phyloP scores from a whole-genome alignment of 2,888 invertebrate genomes.

The Stramonita haemastoma region DNA sequence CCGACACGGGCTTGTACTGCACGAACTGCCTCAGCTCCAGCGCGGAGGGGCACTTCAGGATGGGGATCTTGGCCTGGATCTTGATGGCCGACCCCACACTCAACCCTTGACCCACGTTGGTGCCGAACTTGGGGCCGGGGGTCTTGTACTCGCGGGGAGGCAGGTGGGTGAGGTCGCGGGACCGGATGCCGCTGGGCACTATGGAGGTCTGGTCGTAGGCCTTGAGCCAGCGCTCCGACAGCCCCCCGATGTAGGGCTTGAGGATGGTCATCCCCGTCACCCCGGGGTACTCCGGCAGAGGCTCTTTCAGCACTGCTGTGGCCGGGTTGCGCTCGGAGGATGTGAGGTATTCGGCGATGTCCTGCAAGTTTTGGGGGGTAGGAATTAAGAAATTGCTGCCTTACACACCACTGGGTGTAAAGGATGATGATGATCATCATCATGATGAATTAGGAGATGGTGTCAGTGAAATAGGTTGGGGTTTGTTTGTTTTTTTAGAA shows the following conservation, averaged over 20 bases:
- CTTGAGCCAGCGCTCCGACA: constrained; percentile 74
- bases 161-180: constrained; percentile 72
- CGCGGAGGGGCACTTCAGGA: constrained; percentile 72
- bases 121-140: constrained; percentile 74
- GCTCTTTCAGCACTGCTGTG: constrained; percentile 74
- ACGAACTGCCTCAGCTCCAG: constrained; percentile 74
- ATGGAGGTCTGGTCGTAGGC: constrained; percentile 73
- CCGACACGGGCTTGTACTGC: constrained; percentile 73
- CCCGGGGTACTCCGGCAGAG: constrained; percentile 74
- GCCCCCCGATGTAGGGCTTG: constrained; percentile 65
- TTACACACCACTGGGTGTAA: too few species aligned
- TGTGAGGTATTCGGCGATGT: constrained; percentile 73
- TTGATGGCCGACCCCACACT: constrained; percentile 68
- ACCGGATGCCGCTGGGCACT: constrained; percentile 73
- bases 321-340: constrained; percentile 73
- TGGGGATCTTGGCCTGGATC: constrained; percentile 56
- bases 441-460: too few species aligned
- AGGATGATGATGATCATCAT: too few species aligned
- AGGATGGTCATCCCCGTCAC: constrained; percentile 74
- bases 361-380: constrained; percentile 50
- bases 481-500: too few species aligned
- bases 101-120: constrained; percentile 73
- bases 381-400: too few species aligned
- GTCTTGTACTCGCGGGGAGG: constrained; percentile 72
- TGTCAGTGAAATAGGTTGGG: too few species aligned